These are phyloP conservation scores for Monoplex corrugatus DNA, from an alignment of 2,888 invertebrate genomes.

Conservation along the genomic window DNA sequence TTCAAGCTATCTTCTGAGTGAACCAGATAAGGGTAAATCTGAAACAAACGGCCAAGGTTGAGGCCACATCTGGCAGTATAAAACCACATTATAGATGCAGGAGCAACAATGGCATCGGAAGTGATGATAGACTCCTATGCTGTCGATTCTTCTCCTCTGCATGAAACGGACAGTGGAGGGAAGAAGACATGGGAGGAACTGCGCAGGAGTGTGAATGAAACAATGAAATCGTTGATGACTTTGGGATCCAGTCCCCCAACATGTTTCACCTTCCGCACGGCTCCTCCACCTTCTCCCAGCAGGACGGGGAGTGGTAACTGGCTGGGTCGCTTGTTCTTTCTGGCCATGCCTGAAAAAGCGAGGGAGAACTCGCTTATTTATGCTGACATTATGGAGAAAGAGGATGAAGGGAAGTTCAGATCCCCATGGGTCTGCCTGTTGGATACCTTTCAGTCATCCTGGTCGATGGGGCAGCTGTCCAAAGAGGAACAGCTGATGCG, in stretches of 20 bases:
- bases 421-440: slow-evolving; percentile 89
- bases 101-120: slow-evolving; percentile 66
- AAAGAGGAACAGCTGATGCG: slow-evolving; percentile 94
- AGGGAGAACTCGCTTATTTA: slow-evolving; percentile 95
- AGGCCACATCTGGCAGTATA: too few species aligned
- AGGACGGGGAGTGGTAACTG: slow-evolving; percentile 81
- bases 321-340: slow-evolving; percentile 89
- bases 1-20: too few species aligned
- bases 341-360: slow-evolving; percentile 92
- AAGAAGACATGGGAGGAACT: slow-evolving; percentile 79
- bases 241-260: slow-evolving; percentile 78
- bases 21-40: too few species aligned
- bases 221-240: slow-evolving; percentile 75
- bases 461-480: slow-evolving; percentile 87
- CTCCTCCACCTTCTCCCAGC: slow-evolving; percentile 66
- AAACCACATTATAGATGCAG: slow-evolving; percentile 1
- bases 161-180: slow-evolving; percentile 54
- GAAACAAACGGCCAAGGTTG: too few species aligned
- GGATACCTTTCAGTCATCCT: slow-evolving; percentile 86
- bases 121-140: slow-evolving; percentile 65
- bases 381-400: slow-evolving; percentile 86
- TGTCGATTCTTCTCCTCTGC: slow-evolving; percentile 61
- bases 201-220: slow-evolving; percentile 77
- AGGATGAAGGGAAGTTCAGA: slow-evolving; percentile 19
- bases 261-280: slow-evolving; percentile 76